Percentiles rank a stretch among this genome's conserved stretches.
These are phyloP conservation scores for Lissocephala sabroskyi DNA, from an alignment of 2,888 invertebrate species.

Conservation along the genomic window DNA sequence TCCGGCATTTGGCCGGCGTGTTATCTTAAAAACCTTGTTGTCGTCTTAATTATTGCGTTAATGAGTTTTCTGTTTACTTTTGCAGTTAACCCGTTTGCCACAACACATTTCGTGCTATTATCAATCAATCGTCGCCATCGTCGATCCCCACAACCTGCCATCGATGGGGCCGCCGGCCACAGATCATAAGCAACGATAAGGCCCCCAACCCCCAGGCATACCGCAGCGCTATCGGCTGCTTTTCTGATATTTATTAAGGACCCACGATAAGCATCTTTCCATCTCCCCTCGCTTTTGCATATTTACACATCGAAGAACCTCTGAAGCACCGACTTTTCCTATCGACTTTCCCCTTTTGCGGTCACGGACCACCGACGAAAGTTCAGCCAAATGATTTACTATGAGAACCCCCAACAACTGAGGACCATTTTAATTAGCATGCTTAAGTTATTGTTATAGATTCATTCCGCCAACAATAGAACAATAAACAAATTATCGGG, in stretches of 20 bases:
- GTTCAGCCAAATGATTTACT: slow-evolving; percentile 34
- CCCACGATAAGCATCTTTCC: slow-evolving; percentile 54
- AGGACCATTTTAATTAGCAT: slow-evolving; percentile 54
- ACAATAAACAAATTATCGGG: slow-evolving; percentile 58
- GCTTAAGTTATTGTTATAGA: slow-evolving; percentile 27
- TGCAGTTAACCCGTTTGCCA: slow-evolving; percentile 53
- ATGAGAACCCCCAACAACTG: slow-evolving; percentile 38
- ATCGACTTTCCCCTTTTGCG: slow-evolving; percentile 24
- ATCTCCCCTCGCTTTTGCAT: too few relatives aligned
- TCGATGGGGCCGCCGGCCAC: slow-evolving; percentile 5
- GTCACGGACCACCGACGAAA: slow-evolving; percentile 32
- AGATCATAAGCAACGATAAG: slow-evolving; percentile 55
- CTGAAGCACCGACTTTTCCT: too few relatives aligned
- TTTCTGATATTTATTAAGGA: slow-evolving; percentile 50
- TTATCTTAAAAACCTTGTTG: slow-evolving; percentile 69
- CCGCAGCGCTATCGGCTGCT: slow-evolving; percentile 48
- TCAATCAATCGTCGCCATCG: slow-evolving; percentile 53
- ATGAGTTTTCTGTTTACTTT: slow-evolving; percentile 67
- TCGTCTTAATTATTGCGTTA: slow-evolving; percentile 70
- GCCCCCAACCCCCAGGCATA: not conserved
- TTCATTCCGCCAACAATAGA: slow-evolving; percentile 37
- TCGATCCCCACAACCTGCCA: slow-evolving; percentile 14
- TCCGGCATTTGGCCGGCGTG: slow-evolving; percentile 23
- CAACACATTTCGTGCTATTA: slow-evolving; percentile 60
- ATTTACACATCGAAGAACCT: too few relatives aligned